phyloP scores from a whole-genome alignment of 2,888 invertebrate species.

The Sylvicola fuscatus region DNA sequence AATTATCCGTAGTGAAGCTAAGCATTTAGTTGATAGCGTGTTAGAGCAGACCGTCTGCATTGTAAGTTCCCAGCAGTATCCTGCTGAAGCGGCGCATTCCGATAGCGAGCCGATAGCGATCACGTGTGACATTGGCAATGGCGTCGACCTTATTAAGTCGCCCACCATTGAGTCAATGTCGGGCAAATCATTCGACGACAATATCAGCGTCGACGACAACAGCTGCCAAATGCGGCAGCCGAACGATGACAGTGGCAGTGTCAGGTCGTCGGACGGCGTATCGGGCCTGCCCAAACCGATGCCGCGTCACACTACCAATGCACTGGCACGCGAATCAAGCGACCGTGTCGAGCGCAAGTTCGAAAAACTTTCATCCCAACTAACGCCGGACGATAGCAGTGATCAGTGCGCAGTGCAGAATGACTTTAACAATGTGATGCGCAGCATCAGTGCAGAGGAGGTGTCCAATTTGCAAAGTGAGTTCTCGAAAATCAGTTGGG shows the following conservation, averaged over 20 bases:
- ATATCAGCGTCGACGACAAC: slow-evolving; percentile 15
- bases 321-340: not conserved
- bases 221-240: not conserved
- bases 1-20: slow-evolving; percentile 20
- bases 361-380: slow-evolving; percentile 18
- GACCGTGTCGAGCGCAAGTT: slow-evolving; percentile 21
- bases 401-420: slow-evolving; percentile 14
- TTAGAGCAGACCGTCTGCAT: slow-evolving; percentile 22
- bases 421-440: slow-evolving; percentile 14
- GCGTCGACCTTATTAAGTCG: slow-evolving; percentile 22
- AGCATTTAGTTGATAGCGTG: slow-evolving; percentile 21
- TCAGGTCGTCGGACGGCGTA: too few species aligned
- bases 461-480: slow-evolving; percentile 23
- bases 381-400: slow-evolving; percentile 13
- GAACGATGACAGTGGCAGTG: too few species aligned
- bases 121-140: slow-evolving; percentile 20
- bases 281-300: too few species aligned
- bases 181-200: slow-evolving; percentile 24
- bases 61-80: slow-evolving; percentile 14
- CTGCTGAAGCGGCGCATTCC: slow-evolving; percentile 10
- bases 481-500: slow-evolving; percentile 26
- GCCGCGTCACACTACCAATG: too few species aligned
- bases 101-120: slow-evolving; percentile 25
- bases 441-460: slow-evolving; percentile 19
- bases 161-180: slow-evolving; percentile 25